Evolutionary conservation across 2,797 vertebrate species (phyloP).

Genomic region (Lepidocolaptes lacrymiger): DNA sequence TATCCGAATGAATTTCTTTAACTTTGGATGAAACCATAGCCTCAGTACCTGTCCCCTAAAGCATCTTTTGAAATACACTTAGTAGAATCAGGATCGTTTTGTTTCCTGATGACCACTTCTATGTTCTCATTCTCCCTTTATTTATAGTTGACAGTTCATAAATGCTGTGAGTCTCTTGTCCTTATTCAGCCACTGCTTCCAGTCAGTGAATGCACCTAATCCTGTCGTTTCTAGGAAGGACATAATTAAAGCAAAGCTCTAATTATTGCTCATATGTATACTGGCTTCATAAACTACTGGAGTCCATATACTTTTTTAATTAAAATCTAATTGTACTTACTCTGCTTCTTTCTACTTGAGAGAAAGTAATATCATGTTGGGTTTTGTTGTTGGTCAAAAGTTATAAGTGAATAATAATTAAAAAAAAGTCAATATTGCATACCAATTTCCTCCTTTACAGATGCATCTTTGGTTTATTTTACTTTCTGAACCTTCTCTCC

Average conservation of each 20-base stretch:
- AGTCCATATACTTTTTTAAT: constrained; percentile 10
- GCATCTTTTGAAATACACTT: neutral
- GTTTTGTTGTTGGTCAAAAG: neutral
- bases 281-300: neutral
- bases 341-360: neutral
- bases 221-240: neutral
- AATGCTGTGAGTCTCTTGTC: neutral
- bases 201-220: neutral
- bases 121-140: neutral
- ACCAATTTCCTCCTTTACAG: neutral
- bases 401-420: neutral
- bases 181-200: neutral
- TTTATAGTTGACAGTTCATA: neutral
- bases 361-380: neutral
- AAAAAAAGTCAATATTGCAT: neutral
- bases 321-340: constrained; percentile 32
- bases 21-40: neutral
- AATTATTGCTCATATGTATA: neutral
- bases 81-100: neutral
- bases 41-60: neutral
- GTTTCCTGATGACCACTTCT: neutral
- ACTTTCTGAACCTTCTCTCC: neutral
- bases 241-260: neutral
- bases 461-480: neutral
- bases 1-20: neutral